Evolutionary conservation across 2,113 vertebrate species (phyloP), one percentile per base, ranked within the genome.

Genomic region (Paedocypris sp.): DNA sequence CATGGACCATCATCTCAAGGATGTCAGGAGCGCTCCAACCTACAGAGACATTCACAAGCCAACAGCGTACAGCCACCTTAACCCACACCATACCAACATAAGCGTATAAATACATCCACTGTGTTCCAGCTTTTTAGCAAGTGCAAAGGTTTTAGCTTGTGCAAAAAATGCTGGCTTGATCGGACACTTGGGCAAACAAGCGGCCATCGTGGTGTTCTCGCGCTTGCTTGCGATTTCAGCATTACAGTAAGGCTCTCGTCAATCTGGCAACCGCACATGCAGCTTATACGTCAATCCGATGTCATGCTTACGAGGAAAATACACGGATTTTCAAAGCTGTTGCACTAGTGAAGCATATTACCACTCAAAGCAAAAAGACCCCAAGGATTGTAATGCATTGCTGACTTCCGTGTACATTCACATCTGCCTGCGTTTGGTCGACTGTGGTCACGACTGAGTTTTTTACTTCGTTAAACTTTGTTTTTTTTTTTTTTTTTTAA

Each of bases 51-150:
- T 43, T 53, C 26, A 13, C 2, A 8, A 58, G 18, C 54, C 54
- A 43, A 20, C 16, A 43, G 11, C 28, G 3, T 29, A 29, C 39
- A 41, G 22, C 22, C 15, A 31, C 46, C n/a, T 10, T 41, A 6
- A 41, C 16, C 38, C 16, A 41, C 7, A 6, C 3, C 11, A 43
- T 20, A 9, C 22, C 66, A 73, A 59, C 60, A 56, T 56, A 64
- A 52, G 73, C 58, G 62, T 50, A 73, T 49, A 10, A 57, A 69
- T 76, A 70, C 75, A 70, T 76, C 74, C 74, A 22, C 13, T 60
- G 67, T 36, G 41, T 64, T 48, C 52, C 39, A 71, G 13, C 60
- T n/a, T 41, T n/a, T 53, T 36, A 28, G 36, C 66, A 23, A 25
- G 35, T 42, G 59, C 42, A 67, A 47, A 49, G 13, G 26, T 33